Evolutionary conservation across 1,140 invertebrate species (phyloP), one percentile per base, ranked within the genome.

Genomic region (Halesus radiatus): DNA sequence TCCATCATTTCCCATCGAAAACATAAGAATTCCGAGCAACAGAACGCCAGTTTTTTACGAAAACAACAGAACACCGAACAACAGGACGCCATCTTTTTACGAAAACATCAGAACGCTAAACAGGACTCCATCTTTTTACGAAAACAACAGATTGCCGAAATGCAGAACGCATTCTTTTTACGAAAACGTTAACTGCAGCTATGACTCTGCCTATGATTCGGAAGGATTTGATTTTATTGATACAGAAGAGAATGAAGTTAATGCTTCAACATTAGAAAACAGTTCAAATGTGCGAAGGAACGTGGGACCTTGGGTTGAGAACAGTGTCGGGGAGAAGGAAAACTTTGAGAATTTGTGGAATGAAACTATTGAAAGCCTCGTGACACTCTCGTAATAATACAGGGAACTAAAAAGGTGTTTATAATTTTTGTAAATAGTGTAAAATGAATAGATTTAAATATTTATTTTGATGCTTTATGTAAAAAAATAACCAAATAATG

Each of bases 331-430:
- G 16, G 74, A 73, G 22, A 78, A 66, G 16, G 80, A 80, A 78
- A 78, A 78, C 15, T 84, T 84, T 72, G 78, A 84, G 32, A 84
- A 84, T 79, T 58, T 75, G 5, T 82, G 80, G 80, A 84, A 84
- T 79, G 80, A 82, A 68, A 84, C 83, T 16, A 80, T 84, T 6
- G 83, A 84, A 64, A 75, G 15, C 18, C 37, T 75, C 20, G 54
- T 75, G 10, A 75, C 72, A 18, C 54, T 75, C 1, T 58, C 52
- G 3, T 75, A 22, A 29, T 58, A 22, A 23, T 1, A 45, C 0
- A 13, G 0, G 8, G 37, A 45, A 45, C 8, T 13, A 7, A 1
- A 13, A 13, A 45, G 8, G 5, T 29, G 10, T 10, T 45, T 13
- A 13, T 13, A 45, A 13, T 45, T 13, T 10, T 45, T 45, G 37